These are phyloP conservation scores for Drosophila orosa DNA, from an alignment of 1,140 invertebrate genomes.

Conservation along the genomic window DNA sequence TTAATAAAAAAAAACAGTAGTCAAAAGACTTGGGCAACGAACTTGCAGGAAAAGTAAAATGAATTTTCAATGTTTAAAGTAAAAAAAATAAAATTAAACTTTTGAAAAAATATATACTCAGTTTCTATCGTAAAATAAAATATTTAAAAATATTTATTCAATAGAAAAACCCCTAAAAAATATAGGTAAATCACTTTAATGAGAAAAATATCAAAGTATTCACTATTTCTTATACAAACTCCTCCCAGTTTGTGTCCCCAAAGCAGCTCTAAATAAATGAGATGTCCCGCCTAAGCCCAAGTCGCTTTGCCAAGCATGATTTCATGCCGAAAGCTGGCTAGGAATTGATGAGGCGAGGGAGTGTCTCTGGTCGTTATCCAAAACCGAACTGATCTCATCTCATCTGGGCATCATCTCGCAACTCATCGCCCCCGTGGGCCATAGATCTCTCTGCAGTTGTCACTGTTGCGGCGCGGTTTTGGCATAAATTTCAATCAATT, in stretches of 20 bases:
- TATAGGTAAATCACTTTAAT: too few species aligned
- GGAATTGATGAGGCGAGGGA: conserved; percentile 18
- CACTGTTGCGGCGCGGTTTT: background rate
- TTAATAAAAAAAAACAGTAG: too few species aligned
- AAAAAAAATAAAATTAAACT: too few species aligned
- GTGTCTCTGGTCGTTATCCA: conserved; percentile 19
- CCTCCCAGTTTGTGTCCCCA: too few species aligned
- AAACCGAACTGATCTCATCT: conserved; percentile 28
- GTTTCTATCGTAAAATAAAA: too few species aligned
- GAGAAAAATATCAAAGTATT: too few species aligned
- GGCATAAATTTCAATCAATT: conserved; percentile 50
- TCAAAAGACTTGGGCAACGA: conserved; percentile 7
- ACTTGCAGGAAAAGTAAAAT: background rate
- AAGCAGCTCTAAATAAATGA: background rate
- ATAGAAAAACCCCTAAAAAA: too few species aligned
- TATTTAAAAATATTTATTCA: too few species aligned
- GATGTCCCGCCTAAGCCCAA: conserved; percentile 8
- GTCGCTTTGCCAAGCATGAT: conserved; percentile 3
- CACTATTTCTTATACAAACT: too few species aligned
- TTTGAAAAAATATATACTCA: too few species aligned
- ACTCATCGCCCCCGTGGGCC: conserved; percentile 15
- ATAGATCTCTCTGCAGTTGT: conserved; percentile 15
- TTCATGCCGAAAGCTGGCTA: conserved; percentile 14
- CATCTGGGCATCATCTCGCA: conserved; percentile 7
- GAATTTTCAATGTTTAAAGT: background rate